phyloP scores from a whole-genome alignment of 1,140 invertebrate species.

The Meloidogyne floridensis region DNA sequence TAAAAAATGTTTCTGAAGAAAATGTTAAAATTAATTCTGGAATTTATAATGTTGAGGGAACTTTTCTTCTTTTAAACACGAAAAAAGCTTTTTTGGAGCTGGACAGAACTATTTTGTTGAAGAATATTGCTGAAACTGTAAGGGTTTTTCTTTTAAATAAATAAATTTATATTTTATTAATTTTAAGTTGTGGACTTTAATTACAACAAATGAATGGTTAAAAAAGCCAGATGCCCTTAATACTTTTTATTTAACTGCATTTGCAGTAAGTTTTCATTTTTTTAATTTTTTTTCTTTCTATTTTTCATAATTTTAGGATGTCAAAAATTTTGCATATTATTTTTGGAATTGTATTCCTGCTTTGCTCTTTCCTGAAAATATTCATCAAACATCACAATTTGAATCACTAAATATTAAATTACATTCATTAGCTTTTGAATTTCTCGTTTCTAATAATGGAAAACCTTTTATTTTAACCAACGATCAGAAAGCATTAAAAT shows the following conservation, averaged over 20 bases:
- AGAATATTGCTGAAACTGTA: slow-evolving; percentile 38
- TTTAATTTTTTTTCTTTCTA: neutral
- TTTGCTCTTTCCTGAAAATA: slow-evolving; percentile 39
- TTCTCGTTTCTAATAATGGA: slow-evolving; percentile 8
- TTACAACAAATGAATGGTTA: slow-evolving; percentile 36
- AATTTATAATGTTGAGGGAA: slow-evolving; percentile 22
- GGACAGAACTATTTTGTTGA: slow-evolving; percentile 37
- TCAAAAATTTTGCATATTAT: slow-evolving; percentile 48
- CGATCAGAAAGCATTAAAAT: slow-evolving; percentile 18
- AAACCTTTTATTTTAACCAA: slow-evolving; percentile 37
- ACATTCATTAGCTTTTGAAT: slow-evolving; percentile 22
- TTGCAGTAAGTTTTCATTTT: slow-evolving; percentile 33
- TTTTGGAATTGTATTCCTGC: slow-evolving; percentile 49
- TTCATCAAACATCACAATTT: slow-evolving; percentile 17
- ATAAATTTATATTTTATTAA: slow-evolving; percentile 17
- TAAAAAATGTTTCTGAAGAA: slow-evolving; percentile 5
- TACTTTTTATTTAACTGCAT: slow-evolving; percentile 42
- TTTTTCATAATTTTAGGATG: slow-evolving; percentile 33
- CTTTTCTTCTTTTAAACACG: slow-evolving; percentile 32
- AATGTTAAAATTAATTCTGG: slow-evolving; percentile 17
- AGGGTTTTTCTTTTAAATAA: neutral
- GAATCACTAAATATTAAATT: slow-evolving; percentile 11
- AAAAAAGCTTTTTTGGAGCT: slow-evolving; percentile 41
- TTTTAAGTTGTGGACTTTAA: slow-evolving; percentile 41
- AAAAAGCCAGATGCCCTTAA: slow-evolving; percentile 33